Evolutionary conservation across 1,140 invertebrate genomes (phyloP).

Genomic region (Megalonaias nervosa): DNA sequence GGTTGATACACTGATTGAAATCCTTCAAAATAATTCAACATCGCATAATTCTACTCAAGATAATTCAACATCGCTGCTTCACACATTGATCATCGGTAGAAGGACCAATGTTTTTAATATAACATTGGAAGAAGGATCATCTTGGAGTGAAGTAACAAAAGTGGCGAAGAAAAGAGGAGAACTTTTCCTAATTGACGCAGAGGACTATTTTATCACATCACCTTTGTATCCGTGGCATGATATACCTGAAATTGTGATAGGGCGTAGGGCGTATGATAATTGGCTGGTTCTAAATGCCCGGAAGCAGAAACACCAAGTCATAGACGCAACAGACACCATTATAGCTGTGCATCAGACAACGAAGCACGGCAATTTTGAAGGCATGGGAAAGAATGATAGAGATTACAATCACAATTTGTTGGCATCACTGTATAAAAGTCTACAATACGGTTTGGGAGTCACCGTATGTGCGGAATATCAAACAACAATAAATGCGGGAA

Average conservation of each 20-base stretch:
- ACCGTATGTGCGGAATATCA: no score
- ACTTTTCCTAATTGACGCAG: slow-evolving; percentile 42
- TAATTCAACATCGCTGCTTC: background rate
- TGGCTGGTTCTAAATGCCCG: no score
- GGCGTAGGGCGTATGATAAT: slow-evolving; percentile 16
- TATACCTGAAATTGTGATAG: slow-evolving; percentile 55
- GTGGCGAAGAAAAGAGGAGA: slow-evolving; percentile 36
- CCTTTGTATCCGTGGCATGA: slow-evolving; percentile 46
- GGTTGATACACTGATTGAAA: slow-evolving; percentile 28
- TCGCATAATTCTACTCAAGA: no score
- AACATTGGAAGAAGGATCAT: slow-evolving; percentile 30
- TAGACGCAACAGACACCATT: slow-evolving; percentile 48
- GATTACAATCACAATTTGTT: slow-evolving; percentile 43
- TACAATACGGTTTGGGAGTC: slow-evolving; percentile 41
- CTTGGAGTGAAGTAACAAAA: slow-evolving; percentile 26
- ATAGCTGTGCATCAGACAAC: slow-evolving; percentile 56
- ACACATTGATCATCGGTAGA: slow-evolving; percentile 36
- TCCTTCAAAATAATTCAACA: no score
- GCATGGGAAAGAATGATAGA: slow-evolving; percentile 32
- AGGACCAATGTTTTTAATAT: slow-evolving; percentile 49
- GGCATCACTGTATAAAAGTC: slow-evolving; percentile 30
- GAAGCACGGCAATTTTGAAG: slow-evolving; percentile 50
- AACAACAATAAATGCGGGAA: no score
- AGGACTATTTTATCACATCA: slow-evolving; percentile 56
- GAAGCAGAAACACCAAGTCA: slow-evolving; percentile 13